phyloP scores from a whole-genome alignment of 2,113 vertebrate species.

The Proterorhinus semilunaris region DNA sequence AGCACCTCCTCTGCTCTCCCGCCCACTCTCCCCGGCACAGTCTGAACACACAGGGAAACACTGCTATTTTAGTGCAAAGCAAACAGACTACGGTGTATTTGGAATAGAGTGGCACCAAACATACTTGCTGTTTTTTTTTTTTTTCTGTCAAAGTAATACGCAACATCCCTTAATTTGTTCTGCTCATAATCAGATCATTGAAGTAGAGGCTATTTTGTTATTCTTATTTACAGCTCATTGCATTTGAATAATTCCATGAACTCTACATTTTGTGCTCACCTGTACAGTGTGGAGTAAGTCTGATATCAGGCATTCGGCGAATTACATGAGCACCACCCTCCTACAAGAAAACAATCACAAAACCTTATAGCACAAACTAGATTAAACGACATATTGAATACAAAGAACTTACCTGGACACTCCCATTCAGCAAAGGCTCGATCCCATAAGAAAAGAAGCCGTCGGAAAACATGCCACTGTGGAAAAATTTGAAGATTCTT shows the following conservation, averaged over 20 bases:
- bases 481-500: not conserved
- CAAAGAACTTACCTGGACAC: slow-evolving; percentile 59
- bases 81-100: not conserved
- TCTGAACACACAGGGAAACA: slow-evolving; percentile 51
- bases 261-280: slow-evolving; percentile 38
- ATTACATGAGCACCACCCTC: slow-evolving; percentile 65
- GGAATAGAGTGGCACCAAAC: not conserved
- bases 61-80: not conserved
- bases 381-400: not conserved
- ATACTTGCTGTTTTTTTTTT: not conserved
- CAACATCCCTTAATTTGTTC: too few species aligned
- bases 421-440: slow-evolving; percentile 73
- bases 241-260: not conserved
- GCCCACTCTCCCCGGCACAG: slow-evolving; percentile 60
- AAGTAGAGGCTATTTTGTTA: too few species aligned
- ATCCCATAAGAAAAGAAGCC: slow-evolving; percentile 84
- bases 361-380: not conserved
- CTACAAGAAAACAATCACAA: slow-evolving; percentile 39
- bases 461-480: slow-evolving; percentile 91
- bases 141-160: too few species aligned
- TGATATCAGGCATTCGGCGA: slow-evolving; percentile 68
- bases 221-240: not conserved
- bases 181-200: too few species aligned
- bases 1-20: slow-evolving; percentile 48
- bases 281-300: slow-evolving; percentile 61